phyloP scores from a whole-genome alignment of 2,113 vertebrate species.

The Pteruthius melanotis region DNA sequence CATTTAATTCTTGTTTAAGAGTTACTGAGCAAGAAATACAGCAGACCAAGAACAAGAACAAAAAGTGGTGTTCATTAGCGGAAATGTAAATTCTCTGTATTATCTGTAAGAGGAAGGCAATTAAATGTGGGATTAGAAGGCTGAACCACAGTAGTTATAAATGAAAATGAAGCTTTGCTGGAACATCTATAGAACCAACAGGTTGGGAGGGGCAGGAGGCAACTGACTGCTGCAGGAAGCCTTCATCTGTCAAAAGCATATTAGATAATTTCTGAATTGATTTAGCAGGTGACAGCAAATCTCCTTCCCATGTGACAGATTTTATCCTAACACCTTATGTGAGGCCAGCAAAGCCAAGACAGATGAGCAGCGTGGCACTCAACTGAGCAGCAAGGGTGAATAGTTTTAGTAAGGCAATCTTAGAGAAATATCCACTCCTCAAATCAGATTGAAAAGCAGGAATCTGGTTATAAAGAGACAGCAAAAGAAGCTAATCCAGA shows the following conservation, averaged over 20 bases:
- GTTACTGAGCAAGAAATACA: background rate
- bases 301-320: background rate
- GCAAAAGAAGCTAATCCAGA: background rate
- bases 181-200: background rate
- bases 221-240: background rate
- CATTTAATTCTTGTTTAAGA: background rate
- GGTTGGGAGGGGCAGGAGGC: background rate
- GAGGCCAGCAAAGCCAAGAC: background rate
- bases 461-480: conserved; percentile 21
- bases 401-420: conserved; percentile 9
- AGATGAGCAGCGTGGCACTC: background rate
- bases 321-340: background rate
- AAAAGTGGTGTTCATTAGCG: background rate
- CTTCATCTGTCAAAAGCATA: background rate
- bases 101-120: background rate
- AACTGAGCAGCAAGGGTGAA: background rate
- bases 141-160: background rate
- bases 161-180: background rate
- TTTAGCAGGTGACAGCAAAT: background rate
- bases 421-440: conserved; percentile 4
- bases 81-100: background rate
- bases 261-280: background rate
- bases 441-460: conserved; percentile 20
- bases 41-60: background rate
- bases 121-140: background rate